Conservation (phyloP, 2,888 invertebrate species). For the Drosophila anomelani region DNA sequence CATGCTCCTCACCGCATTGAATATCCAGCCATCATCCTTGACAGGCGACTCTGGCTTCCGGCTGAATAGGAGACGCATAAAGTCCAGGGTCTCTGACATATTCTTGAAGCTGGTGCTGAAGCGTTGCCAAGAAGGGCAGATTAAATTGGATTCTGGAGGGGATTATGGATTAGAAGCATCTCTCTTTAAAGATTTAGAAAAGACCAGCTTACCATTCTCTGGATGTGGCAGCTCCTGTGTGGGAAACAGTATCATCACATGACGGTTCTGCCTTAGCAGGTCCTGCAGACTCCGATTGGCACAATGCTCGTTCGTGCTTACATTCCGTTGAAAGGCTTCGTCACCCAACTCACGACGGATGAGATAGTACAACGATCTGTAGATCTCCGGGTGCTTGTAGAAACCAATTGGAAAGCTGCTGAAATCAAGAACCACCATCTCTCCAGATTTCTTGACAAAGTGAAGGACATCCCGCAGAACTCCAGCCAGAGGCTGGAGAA, state of each 20-base stretch:
- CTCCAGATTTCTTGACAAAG: conserved; percentile 89
- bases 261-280: conserved; percentile 86
- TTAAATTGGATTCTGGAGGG: conserved; percentile 75
- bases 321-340: conserved; percentile 81
- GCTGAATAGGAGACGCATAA: conserved; percentile 82
- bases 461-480: conserved; percentile 89
- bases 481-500: conserved; percentile 87
- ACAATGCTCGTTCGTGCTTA: conserved; percentile 64
- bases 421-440: conserved; percentile 92
- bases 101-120: conserved; percentile 82
- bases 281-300: conserved; percentile 86
- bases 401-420: conserved; percentile 90
- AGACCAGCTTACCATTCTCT: conserved; percentile 82
- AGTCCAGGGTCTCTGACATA: conserved; percentile 79
- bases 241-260: conserved; percentile 87
- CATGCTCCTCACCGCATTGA: conserved; percentile 80
- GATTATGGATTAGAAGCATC: too few relatives aligned
- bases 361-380: conserved; percentile 85
- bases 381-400: conserved; percentile 84
- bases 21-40: conserved; percentile 82
- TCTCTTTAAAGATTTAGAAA: conserved; percentile 71
- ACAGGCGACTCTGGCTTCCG: conserved; percentile 78
- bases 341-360: conserved; percentile 86
- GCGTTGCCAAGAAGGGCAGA: conserved; percentile 82
- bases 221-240: conserved; percentile 81